These are phyloP conservation scores for Dendrolimus houi DNA, from an alignment of 2,888 invertebrate species.

Conservation along the genomic window DNA sequence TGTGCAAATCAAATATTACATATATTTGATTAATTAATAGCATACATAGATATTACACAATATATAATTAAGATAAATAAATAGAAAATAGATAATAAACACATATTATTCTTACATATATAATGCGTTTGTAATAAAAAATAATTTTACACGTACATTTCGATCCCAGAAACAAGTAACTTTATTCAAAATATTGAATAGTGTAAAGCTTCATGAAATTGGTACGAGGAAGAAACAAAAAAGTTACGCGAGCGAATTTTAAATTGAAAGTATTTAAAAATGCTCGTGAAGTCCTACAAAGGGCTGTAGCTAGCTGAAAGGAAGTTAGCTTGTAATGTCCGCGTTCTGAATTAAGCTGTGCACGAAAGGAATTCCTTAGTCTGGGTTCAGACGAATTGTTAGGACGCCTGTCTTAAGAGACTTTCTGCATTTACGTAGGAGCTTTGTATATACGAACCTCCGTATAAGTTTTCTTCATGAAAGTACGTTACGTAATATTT, in stretches of 20 bases:
- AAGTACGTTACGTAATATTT: not conserved
- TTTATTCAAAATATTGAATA: too few relatives aligned
- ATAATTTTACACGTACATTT: too few relatives aligned
- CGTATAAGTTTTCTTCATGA: not conserved
- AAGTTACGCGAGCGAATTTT: not conserved
- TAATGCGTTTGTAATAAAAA: too few relatives aligned
- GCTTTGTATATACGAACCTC: not conserved
- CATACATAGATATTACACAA: too few relatives aligned
- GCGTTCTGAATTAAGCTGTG: slow-evolving; percentile 4
- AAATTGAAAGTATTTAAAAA: not conserved
- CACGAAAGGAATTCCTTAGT: not conserved
- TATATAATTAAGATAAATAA: too few relatives aligned
- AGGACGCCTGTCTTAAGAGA: slow-evolving; percentile 2
- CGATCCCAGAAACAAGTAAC: too few relatives aligned
- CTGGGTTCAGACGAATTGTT: slow-evolving; percentile 4
- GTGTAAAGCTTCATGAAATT: too few relatives aligned
- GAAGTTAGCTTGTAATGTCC: slow-evolving; percentile 4
- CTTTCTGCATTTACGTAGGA: not conserved
- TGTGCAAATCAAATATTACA: too few relatives aligned
- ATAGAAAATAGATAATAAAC: too few relatives aligned
- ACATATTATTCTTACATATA: too few relatives aligned
- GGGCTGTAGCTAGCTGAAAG: not conserved
- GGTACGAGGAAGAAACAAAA: too few relatives aligned
- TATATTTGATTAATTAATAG: too few relatives aligned
- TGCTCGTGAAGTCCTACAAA: not conserved